These are phyloP conservation scores for Cheilosia vulpina DNA, from an alignment of 2,888 invertebrate species.

Conservation along the genomic window DNA sequence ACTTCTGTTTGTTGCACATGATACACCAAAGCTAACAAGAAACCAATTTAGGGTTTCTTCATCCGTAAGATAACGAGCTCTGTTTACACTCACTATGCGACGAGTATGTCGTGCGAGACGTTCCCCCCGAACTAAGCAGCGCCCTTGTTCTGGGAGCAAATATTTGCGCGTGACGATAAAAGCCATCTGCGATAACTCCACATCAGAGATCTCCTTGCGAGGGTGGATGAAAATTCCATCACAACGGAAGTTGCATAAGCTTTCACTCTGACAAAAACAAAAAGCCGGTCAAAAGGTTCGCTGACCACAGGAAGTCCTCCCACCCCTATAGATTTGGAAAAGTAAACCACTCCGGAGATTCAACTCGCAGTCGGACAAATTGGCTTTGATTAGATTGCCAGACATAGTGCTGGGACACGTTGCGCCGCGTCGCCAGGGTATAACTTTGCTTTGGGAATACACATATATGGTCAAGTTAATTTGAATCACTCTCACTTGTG, in stretches of 20 bases:
- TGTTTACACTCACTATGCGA: neutral
- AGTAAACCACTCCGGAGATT: conserved; percentile 11
- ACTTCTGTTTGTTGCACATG: conserved; percentile 28
- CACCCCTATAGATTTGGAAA: conserved; percentile 20
- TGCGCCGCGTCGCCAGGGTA: conserved; percentile 11
- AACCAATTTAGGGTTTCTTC: conserved; percentile 24
- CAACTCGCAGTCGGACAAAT: conserved; percentile 51
- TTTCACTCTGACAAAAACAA: conserved; percentile 16
- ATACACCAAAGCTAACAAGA: conserved; percentile 18
- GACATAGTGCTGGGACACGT: conserved; percentile 51
- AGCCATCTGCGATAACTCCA: conserved; percentile 1
- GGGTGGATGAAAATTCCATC: neutral
- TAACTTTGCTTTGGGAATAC: conserved; percentile 16
- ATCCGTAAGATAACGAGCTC: conserved; percentile 20
- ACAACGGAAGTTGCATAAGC: conserved; percentile 37
- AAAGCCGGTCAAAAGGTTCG: neutral
- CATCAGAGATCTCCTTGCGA: neutral
- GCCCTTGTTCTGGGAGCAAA: conserved; percentile 12
- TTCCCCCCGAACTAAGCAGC: neutral
- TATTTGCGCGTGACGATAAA: conserved; percentile 22
- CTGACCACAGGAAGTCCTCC: conserved; percentile 57
- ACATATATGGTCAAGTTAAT: conserved; percentile 48
- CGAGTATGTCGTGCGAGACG: no score
- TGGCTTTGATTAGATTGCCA: conserved; percentile 63
- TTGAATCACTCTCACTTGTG: conserved; percentile 65